phyloP scores from a whole-genome alignment of 2,888 invertebrate species.

The Pseudanteris insignis region DNA sequence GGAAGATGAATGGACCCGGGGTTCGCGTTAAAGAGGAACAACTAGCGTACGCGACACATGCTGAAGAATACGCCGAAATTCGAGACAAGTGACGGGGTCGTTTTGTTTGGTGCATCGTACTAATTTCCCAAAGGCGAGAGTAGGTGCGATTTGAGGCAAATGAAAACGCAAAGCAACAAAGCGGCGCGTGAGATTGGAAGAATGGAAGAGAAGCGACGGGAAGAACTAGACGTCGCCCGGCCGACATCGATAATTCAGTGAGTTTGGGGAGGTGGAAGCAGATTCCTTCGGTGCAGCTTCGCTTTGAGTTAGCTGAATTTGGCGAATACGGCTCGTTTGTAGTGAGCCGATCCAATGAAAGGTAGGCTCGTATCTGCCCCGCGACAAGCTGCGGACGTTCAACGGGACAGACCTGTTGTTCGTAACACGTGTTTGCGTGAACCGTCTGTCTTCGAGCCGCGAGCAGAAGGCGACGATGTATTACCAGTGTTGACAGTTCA shows the following conservation, averaged over 20 bases:
- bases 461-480: conserved; percentile 63
- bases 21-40: conserved; percentile 27
- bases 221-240: conserved; percentile 31
- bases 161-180: conserved; percentile 26
- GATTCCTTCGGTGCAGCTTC: conserved; percentile 60
- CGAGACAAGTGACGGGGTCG: conserved; percentile 38
- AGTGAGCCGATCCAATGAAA: conserved; percentile 50
- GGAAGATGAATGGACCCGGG: conserved; percentile 21
- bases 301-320: conserved; percentile 61
- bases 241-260: conserved; percentile 36
- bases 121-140: conserved; percentile 28
- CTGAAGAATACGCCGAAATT: conserved; percentile 35
- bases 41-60: conserved; percentile 25
- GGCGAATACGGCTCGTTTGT: conserved; percentile 62
- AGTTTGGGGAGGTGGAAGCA: conserved; percentile 37
- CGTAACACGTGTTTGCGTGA: conserved; percentile 65
- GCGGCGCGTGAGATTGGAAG: conserved; percentile 27
- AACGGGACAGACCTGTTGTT: conserved; percentile 54
- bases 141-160: conserved; percentile 34
- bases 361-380: conserved; percentile 33
- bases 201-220: conserved; percentile 13
- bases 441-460: conserved; percentile 53
- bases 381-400: conserved; percentile 43
- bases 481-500: conserved; percentile 64
- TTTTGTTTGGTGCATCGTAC: conserved; percentile 34